Percentiles rank a stretch among this genome's conserved stretches.
Conservation (phyloP, 2,797 vertebrate species). For the Myripristis jacobus region DNA sequence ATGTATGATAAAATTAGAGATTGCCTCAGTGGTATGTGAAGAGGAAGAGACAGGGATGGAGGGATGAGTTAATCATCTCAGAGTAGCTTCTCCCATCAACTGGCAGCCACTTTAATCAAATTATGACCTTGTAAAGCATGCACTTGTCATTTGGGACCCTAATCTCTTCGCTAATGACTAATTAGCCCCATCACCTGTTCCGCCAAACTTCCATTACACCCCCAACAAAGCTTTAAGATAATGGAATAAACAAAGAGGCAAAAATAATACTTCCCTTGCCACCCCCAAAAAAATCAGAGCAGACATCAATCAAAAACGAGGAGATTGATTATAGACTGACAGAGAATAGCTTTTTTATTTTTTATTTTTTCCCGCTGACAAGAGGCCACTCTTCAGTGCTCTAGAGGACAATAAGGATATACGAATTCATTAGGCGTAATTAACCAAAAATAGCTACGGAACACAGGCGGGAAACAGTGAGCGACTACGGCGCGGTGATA, state of each 20-base stretch:
- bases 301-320: constrained; percentile 75
- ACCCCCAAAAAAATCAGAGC: constrained; percentile 41
- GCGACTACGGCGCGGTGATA: constrained; percentile 39
- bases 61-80: constrained; percentile 82
- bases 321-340: constrained; percentile 72
- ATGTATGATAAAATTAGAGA: constrained; percentile 72
- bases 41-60: constrained; percentile 54
- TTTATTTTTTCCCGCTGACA: constrained; percentile 38
- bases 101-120: constrained; percentile 86
- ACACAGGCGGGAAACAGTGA: constrained; percentile 49
- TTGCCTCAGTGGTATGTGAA: constrained; percentile 60
- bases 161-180: constrained; percentile 86
- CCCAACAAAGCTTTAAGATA: constrained; percentile 81
- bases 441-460: constrained; percentile 74
- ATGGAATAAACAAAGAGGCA: constrained; percentile 79
- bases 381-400: constrained; percentile 66
- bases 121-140: constrained; percentile 88
- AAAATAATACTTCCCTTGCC: constrained; percentile 55
- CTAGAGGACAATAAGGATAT: constrained; percentile 81
- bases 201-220: constrained; percentile 82
- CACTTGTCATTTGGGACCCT: constrained; percentile 85
- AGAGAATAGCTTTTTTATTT: constrained; percentile 29
- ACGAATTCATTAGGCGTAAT: constrained; percentile 81
- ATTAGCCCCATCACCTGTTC: constrained; percentile 88
- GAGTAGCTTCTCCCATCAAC: constrained; percentile 82